phyloP scores from a whole-genome alignment of 1,140 invertebrate genomes.

The Telenomus remus region DNA sequence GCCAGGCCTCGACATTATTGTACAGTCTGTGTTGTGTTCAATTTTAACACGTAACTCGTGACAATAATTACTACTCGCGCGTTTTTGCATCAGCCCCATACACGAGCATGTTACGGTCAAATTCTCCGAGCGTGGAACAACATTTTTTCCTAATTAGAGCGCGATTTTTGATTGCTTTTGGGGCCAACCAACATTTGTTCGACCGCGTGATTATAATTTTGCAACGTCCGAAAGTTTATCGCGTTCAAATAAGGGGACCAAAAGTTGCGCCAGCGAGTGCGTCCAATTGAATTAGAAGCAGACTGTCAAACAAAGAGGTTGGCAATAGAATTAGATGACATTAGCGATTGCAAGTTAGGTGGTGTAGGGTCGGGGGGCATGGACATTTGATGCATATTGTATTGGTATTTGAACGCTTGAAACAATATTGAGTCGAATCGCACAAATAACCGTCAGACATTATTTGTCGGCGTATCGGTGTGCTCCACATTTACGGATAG shows the following conservation, averaged over 20 bases:
- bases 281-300: slow-evolving; percentile 42
- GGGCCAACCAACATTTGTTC: no score
- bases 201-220: no score
- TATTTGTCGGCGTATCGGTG: slow-evolving; percentile 47
- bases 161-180: slow-evolving; percentile 1
- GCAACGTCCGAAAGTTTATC: no score
- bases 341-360: background rate
- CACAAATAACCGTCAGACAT: slow-evolving; percentile 56
- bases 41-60: slow-evolving; percentile 54
- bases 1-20: slow-evolving; percentile 49
- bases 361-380: slow-evolving; percentile 9
- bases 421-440: slow-evolving; percentile 54
- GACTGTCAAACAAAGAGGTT: slow-evolving; percentile 33
- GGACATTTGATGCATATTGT: slow-evolving; percentile 57
- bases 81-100: slow-evolving; percentile 16
- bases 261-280: no score
- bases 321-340: slow-evolving; percentile 29
- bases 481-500: slow-evolving; percentile 48
- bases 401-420: slow-evolving; percentile 51
- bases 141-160: slow-evolving; percentile 1
- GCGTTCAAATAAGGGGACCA: no score
- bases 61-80: slow-evolving; percentile 53
- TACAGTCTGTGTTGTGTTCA: slow-evolving; percentile 38
- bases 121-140: background rate
- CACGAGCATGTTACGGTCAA: background rate